phyloP scores from a whole-genome alignment of 2,113 vertebrate genomes.

The Esox niger region DNA sequence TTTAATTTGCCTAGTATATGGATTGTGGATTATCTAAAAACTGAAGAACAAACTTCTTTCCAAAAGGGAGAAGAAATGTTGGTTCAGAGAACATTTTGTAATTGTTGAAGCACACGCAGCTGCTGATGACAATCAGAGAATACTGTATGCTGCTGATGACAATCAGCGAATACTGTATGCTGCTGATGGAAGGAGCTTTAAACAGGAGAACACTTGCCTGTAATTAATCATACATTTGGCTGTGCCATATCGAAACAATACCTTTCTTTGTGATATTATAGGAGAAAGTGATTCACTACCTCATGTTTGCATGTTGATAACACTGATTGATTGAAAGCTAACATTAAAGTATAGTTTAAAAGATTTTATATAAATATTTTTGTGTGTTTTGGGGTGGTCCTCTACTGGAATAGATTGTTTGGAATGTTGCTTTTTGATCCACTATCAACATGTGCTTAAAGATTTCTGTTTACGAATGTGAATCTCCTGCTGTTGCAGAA shows the following conservation, averaged over 20 bases:
- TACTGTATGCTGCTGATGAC: constrained; percentile 54
- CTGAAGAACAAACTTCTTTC: neutral
- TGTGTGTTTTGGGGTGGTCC: no score
- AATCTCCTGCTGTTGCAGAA: no score
- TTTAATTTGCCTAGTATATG: no score
- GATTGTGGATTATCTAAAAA: neutral
- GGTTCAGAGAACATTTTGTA: constrained; percentile 10
- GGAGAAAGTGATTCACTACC: neutral
- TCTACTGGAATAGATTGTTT: no score
- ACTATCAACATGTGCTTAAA: no score
- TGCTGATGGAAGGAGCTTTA: constrained; percentile 29
- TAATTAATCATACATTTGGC: constrained; percentile 17
- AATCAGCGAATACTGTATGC: constrained; percentile 57
- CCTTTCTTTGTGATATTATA: no score
- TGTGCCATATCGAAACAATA: neutral
- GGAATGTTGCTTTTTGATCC: no score
- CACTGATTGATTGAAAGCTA: no score
- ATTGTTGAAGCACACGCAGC: constrained; percentile 41
- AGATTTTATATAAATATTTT: no score
- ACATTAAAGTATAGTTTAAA: no score
- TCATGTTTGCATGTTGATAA: no score
- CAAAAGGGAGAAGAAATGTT: neutral
- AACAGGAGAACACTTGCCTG: constrained; percentile 31
- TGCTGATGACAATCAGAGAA: constrained; percentile 61
- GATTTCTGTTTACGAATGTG: no score